phyloP scores from a whole-genome alignment of 2,888 invertebrate species.

The Pristionchus mayeri region DNA sequence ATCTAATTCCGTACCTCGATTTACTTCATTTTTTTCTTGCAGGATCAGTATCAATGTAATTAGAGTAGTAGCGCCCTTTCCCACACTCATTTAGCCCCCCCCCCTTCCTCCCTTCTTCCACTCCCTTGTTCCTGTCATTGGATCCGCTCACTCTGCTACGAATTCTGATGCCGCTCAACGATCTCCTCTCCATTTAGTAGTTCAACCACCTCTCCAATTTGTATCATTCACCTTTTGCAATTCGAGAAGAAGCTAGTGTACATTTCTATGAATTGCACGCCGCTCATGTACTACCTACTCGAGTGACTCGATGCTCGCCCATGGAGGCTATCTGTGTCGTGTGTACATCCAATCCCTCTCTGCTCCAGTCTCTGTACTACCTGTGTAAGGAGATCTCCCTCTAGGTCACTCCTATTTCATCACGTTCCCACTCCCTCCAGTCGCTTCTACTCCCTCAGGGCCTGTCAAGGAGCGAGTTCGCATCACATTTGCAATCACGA shows the following conservation, averaged over 20 bases:
- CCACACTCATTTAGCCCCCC: slow-evolving; percentile 12
- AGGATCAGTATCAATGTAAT: neutral
- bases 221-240: neutral
- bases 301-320: neutral
- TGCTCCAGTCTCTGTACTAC: neutral
- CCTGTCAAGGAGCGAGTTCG: neutral
- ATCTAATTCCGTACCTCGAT: too few relatives aligned
- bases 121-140: neutral
- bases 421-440: neutral
- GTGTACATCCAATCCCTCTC: neutral
- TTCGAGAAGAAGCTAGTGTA: neutral
- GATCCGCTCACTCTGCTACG: neutral
- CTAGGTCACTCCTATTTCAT: slow-evolving; percentile 4
- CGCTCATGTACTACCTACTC: too few relatives aligned
- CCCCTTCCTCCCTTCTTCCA: neutral
- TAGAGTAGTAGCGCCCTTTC: neutral
- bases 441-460: neutral
- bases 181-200: neutral
- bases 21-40: neutral
- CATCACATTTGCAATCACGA: neutral
- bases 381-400: neutral
- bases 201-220: too few relatives aligned
- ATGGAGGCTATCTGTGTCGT: neutral
- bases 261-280: neutral
- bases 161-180: neutral